Evolutionary conservation across 2,113 vertebrate genomes (phyloP).

Genomic region (Mus musculus): GRCm39 chr2:40745001-40745500

Average conservation of each 20-base stretch:
- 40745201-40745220: background rate
- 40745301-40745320: background rate
- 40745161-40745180: background rate
- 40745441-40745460: background rate
- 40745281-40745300: background rate
- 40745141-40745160: slow-evolving; percentile 29
- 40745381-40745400: background rate
- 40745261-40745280: background rate
- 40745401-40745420: background rate
- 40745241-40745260: slow-evolving; percentile 22
- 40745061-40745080: background rate
- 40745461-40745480: background rate
- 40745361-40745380: background rate
- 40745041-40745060: background rate
- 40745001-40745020: slow-evolving; percentile 38
- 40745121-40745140: background rate
- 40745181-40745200: background rate
- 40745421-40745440: background rate
- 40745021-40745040: background rate
- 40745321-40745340: background rate
- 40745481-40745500: background rate
- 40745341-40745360: background rate
- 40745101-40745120: slow-evolving; percentile 7
- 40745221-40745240: slow-evolving; percentile 2
- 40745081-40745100: slow-evolving; percentile 32